These are phyloP conservation scores for Acrossocheilus wenchowensis DNA, from an alignment of 2,797 vertebrate genomes.

Conservation along the genomic window DNA sequence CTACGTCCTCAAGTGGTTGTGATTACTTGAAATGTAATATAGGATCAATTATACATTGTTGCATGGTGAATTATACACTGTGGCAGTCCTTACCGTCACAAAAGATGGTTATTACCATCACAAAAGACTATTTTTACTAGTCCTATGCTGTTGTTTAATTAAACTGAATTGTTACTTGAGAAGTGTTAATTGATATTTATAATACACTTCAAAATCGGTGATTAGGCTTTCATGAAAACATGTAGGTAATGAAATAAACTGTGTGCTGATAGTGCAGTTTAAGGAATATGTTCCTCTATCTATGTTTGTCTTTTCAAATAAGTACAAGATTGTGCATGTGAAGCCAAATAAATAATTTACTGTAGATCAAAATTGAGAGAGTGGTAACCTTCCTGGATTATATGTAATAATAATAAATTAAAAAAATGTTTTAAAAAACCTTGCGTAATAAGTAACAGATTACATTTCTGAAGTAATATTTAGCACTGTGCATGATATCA, in stretches of 20 bases:
- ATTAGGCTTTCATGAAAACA: background rate
- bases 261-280: background rate
- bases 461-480: background rate
- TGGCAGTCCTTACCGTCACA: background rate
- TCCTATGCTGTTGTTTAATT: background rate
- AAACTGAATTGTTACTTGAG: background rate
- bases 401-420: background rate
- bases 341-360: background rate
- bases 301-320: background rate
- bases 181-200: background rate
- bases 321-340: no score
- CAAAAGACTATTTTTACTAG: background rate
- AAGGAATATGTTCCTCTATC: background rate
- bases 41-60: background rate
- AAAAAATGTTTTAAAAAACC: background rate
- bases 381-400: background rate
- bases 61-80: background rate
- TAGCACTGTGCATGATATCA: background rate
- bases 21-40: background rate
- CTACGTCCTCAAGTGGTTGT: background rate
- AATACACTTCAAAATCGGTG: background rate
- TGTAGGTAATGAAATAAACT: background rate
- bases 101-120: background rate
- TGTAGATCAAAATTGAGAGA: background rate
- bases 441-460: slow-evolving; percentile 10